These are phyloP conservation scores for Philereme vetulata DNA, from an alignment of 2,888 invertebrate species.

Conservation along the genomic window DNA sequence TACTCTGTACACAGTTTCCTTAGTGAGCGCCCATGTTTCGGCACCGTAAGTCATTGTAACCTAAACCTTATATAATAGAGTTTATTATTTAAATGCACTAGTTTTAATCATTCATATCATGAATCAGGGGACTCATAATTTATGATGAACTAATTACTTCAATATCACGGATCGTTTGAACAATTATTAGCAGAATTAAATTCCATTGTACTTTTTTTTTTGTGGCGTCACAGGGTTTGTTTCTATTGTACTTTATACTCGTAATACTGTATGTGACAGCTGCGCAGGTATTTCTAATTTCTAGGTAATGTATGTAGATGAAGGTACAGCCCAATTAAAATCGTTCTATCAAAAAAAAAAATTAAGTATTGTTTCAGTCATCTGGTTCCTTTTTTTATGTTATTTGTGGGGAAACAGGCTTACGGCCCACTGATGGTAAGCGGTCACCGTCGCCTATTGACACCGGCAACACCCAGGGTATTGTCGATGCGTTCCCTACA, in stretches of 20 bases:
- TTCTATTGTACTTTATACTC: constrained; percentile 7
- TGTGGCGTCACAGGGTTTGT: too few relatives aligned
- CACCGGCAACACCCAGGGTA: too few relatives aligned
- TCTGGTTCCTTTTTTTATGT: too few relatives aligned
- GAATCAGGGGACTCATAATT: neutral
- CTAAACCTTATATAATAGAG: neutral
- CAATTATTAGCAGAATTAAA: constrained; percentile 3
- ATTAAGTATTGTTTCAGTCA: too few relatives aligned
- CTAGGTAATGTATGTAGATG: neutral
- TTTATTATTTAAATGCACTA: neutral
- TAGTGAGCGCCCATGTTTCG: too few relatives aligned
- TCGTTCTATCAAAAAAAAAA: neutral
- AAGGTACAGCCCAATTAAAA: neutral
- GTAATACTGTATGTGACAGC: constrained; percentile 3
- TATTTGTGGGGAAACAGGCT: too few relatives aligned
- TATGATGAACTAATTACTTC: constrained; percentile 9
- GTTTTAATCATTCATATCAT: neutral
- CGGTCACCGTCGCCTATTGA: too few relatives aligned
- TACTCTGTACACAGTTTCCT: too few relatives aligned
- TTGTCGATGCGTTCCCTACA: too few relatives aligned
- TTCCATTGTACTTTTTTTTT: constrained; percentile 6
- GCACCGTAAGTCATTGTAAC: too few relatives aligned
- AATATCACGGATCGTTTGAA: constrained; percentile 9
- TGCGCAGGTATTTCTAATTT: neutral
- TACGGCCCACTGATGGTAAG: too few relatives aligned